Percentiles rank a stretch among this genome's conserved stretches.
Evolutionary conservation across 2,888 invertebrate genomes (phyloP).

Genomic region (Crepidodera aurea): DNA sequence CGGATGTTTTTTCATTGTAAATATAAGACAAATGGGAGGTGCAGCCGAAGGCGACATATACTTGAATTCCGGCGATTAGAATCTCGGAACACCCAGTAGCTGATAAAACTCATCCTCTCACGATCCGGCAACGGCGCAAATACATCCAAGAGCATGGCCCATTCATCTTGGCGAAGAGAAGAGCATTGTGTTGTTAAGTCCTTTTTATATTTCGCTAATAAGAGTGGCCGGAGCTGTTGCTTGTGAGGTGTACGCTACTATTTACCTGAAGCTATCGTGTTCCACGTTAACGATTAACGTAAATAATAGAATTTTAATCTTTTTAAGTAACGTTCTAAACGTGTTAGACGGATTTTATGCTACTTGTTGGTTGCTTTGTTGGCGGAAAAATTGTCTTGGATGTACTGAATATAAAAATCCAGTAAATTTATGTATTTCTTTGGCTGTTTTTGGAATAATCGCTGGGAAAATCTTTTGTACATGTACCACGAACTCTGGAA

Average conservation of each 20-base stretch:
- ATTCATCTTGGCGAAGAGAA: conserved; percentile 46
- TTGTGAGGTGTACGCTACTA: conserved; percentile 41
- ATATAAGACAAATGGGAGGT: too few species aligned
- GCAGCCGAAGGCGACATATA: not conserved
- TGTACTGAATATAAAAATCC: too few species aligned
- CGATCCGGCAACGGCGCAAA: conserved; percentile 22
- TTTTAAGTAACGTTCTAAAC: conserved; percentile 34
- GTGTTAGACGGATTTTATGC: conserved; percentile 16
- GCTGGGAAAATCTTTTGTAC: too few species aligned
- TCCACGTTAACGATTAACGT: conserved; percentile 44
- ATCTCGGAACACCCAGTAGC: conserved; percentile 12
- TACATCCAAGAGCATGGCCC: conserved; percentile 46
- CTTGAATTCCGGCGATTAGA: not conserved
- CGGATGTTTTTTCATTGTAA: too few species aligned
- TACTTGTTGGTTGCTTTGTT: too few species aligned
- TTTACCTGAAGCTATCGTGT: conserved; percentile 48
- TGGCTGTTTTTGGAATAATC: too few species aligned
- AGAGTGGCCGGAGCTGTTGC: conserved; percentile 6
- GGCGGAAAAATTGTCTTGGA: too few species aligned
- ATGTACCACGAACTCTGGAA: too few species aligned
- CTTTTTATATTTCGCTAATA: conserved; percentile 51
- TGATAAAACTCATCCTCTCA: not conserved
- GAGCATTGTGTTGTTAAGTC: conserved; percentile 47
- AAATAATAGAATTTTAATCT: conserved; percentile 45
- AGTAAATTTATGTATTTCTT: too few species aligned